Evolutionary conservation across 2,888 invertebrate genomes (phyloP).

Genomic region (Drosophila hawaiiensis): DNA sequence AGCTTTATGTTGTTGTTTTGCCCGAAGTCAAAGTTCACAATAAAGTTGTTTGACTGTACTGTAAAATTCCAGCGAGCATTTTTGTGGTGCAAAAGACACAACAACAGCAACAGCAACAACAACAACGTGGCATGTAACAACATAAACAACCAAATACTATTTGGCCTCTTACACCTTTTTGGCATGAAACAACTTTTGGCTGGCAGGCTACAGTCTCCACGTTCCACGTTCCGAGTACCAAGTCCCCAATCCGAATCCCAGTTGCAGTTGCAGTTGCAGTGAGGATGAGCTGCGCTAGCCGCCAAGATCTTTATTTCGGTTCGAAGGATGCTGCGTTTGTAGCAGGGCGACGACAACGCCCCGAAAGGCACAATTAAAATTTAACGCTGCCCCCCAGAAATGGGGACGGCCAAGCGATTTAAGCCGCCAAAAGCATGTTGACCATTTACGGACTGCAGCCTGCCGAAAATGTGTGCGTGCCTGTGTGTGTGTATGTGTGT

Average conservation of each 20-base stretch:
- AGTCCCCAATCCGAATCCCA: constrained; percentile 1
- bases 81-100: constrained; percentile 65
- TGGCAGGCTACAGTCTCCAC: constrained; percentile 22
- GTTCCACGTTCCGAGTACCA: background rate
- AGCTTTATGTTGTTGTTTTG: background rate
- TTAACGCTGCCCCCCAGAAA: constrained; percentile 73
- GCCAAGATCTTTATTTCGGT: constrained; percentile 75
- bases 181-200: constrained; percentile 78
- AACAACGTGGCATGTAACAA: constrained; percentile 72
- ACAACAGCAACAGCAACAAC: constrained; percentile 36
- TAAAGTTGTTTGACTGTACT: constrained; percentile 50
- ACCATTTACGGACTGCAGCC: constrained; percentile 60
- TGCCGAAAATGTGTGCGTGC: constrained; percentile 22
- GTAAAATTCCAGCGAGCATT: constrained; percentile 66
- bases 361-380: constrained; percentile 80
- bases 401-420: constrained; percentile 48
- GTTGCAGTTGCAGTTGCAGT: background rate
- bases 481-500: background rate
- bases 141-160: constrained; percentile 80
- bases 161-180: constrained; percentile 80
- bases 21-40: constrained; percentile 3
- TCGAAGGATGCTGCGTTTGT: constrained; percentile 53
- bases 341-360: constrained; percentile 64
- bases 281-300: constrained; percentile 66
- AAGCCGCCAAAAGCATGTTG: constrained; percentile 47